Base-by-base conservation (phyloP, 1,140 invertebrate species). In the Atta colombica region DNA sequence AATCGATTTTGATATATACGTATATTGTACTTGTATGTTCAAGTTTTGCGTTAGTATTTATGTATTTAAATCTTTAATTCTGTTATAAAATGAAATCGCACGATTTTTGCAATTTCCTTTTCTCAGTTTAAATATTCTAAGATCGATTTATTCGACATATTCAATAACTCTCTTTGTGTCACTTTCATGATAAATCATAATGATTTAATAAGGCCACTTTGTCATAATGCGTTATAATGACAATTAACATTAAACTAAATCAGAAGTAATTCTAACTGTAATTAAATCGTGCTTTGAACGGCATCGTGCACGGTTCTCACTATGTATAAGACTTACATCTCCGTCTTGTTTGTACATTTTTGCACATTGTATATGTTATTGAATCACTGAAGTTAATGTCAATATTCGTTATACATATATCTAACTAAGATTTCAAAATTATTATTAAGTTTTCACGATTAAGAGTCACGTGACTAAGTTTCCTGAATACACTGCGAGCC, bases 301-400 rank as follows among this genome's bases (percentile, higher is more conserved):
- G n/a, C 31, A 4, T 45, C 35, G 7, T 78, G 25, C 60, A 78
- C 12, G 16, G 16, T 49, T 71, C n/a, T 80, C 35, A 55, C 55
- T 55, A 21, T 51, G 28, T 10, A n/a, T 72, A 75, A 25, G 35
- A 61, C 49, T 75, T 18, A 45, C 60, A 65, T 18, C 18, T 85
- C 45, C 16, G 58, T 65, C 58, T 85, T 60, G 45, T 75, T 77
- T 77, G 58, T 84, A 84, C 14, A 51, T 63, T 77, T 61, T 25
- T 63, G 58, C 58, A 16, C 58, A 51, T 51, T 82, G 39, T 60
- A 82, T 53, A 82, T 35, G 71, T 85, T 77, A 51, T 2, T 85
- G 31, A 85, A 77, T 85, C 49, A 39, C 39, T 75, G 68, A 51
- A 75, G 51, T 85, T 77, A 63, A 75, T 25, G 16, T 77, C 51